Conservation (phyloP, 2,113 vertebrate genomes). For the Genyomyrus donnyi region DNA sequence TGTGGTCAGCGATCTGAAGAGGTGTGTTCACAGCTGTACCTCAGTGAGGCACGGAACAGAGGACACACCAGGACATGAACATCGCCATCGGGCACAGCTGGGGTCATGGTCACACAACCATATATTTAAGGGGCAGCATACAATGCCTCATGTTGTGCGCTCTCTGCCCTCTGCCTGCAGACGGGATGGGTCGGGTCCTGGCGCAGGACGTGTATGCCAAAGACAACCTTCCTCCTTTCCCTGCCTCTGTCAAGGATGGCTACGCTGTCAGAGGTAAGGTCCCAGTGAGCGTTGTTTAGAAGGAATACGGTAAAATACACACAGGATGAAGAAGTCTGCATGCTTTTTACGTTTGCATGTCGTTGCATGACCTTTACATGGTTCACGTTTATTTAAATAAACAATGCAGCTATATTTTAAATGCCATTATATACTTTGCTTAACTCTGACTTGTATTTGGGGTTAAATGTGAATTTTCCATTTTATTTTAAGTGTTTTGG, state of each 20-base stretch:
- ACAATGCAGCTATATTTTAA: neutral
- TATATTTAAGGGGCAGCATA: neutral
- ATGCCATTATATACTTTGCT: neutral
- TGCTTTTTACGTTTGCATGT: neutral
- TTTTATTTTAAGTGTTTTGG: neutral
- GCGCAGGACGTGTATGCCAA: slow-evolving; percentile 99
- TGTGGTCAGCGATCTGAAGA: neutral
- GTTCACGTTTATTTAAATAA: neutral
- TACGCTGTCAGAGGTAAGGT: slow-evolving; percentile 92
- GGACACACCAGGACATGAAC: neutral
- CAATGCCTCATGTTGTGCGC: neutral
- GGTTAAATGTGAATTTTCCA: neutral
- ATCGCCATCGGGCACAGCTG: neutral
- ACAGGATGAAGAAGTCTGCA: neutral
- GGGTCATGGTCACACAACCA: neutral
- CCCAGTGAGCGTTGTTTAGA: neutral
- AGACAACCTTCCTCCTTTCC: slow-evolving; percentile 97
- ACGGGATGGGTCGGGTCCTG: slow-evolving; percentile 95
- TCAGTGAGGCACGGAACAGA: neutral
- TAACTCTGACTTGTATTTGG: neutral
- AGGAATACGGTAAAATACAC: neutral
- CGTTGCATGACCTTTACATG: neutral
- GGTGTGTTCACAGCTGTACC: neutral
- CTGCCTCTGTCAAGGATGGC: slow-evolving; percentile 95
- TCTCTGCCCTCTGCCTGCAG: slow-evolving; percentile 46